These are phyloP conservation scores for Rallus limicola DNA, from an alignment of 2,113 vertebrate genomes.

Conservation along the genomic window DNA sequence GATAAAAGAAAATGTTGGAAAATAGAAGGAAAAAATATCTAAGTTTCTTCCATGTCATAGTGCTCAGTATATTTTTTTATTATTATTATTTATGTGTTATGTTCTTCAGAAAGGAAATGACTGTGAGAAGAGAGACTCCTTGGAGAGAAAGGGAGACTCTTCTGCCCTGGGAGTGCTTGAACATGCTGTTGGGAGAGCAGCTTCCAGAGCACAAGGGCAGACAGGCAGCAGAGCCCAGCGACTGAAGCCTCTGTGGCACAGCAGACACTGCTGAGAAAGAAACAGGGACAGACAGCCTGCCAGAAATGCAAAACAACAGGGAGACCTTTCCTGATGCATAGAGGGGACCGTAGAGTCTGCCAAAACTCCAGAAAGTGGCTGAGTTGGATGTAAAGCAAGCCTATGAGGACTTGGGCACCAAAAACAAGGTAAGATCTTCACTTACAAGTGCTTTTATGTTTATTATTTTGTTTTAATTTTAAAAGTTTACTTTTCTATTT, in stretches of 20 bases:
- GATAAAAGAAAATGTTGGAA: neutral
- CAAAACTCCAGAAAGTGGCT: neutral
- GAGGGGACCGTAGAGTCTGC: neutral
- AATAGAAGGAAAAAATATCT: neutral
- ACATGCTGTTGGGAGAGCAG: neutral
- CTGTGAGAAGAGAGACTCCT: neutral
- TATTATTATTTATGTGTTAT: neutral
- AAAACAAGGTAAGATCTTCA: accelerated
- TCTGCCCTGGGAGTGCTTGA: neutral
- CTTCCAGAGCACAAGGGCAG: neutral
- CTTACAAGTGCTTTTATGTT: neutral
- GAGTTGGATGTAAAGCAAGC: neutral
- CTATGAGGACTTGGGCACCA: neutral
- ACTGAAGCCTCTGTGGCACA: neutral
- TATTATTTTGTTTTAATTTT: neutral
- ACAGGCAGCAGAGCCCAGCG: neutral
- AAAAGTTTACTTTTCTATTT: neutral
- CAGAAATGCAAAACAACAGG: neutral
- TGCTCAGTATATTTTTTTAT: neutral
- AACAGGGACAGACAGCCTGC: neutral
- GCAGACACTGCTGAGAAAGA: neutral
- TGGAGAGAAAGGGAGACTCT: neutral
- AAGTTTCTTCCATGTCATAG: neutral
- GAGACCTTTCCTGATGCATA: neutral
- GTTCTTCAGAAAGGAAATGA: neutral